These are phyloP conservation scores for Alexandromys fortis DNA, from an alignment of 2,113 vertebrate species.

Conservation along the genomic window DNA sequence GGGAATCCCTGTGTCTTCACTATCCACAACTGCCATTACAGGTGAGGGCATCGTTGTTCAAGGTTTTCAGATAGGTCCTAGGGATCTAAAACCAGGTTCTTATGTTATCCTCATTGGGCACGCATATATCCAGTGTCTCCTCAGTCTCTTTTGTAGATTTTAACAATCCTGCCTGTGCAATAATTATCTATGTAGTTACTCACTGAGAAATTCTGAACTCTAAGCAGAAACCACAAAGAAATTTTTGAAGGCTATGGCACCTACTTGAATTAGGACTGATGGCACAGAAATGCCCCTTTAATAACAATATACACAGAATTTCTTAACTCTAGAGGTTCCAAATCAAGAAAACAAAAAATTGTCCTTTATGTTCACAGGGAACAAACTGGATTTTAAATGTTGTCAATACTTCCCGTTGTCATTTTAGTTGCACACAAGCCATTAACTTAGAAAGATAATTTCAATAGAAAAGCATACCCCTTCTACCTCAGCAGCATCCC, in stretches of 20 bases:
- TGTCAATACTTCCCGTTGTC: slow-evolving; percentile 55
- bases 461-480: slow-evolving; percentile 64
- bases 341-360: slow-evolving; percentile 33
- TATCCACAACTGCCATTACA: background rate
- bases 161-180: background rate
- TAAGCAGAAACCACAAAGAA: background rate
- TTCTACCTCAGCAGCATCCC: slow-evolving; percentile 71
- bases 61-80: background rate
- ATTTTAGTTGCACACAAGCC: slow-evolving; percentile 54
- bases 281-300: background rate
- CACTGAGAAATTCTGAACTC: background rate
- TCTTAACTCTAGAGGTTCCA: background rate
- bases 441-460: slow-evolving; percentile 73
- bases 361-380: slow-evolving; percentile 50
- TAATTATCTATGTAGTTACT: background rate
- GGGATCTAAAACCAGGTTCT: no score
- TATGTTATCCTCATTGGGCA: background rate
- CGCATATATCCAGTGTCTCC: background rate
- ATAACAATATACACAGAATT: background rate
- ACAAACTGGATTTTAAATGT: slow-evolving; percentile 38
- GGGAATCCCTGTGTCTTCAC: background rate
- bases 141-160: background rate
- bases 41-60: no score
- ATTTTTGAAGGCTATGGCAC: background rate
- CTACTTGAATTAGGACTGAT: background rate